Percentiles rank a stretch among this genome's conserved stretches.
Conservation (phyloP, 2,888 invertebrate species). For the Dicyrtoma fusca region DNA sequence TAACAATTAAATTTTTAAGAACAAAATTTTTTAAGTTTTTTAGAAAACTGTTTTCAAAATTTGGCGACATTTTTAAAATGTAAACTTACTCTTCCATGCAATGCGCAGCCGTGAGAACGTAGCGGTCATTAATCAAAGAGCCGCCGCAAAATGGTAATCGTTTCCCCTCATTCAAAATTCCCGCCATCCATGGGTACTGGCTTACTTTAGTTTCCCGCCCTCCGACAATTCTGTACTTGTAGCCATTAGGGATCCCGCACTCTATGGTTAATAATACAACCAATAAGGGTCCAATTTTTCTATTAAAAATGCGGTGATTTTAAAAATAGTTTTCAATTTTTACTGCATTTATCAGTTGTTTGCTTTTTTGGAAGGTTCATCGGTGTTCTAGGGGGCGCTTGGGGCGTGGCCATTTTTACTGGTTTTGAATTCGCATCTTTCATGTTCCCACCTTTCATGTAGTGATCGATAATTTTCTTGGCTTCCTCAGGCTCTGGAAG, state of each 20-base stretch:
- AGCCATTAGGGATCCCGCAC: conserved; percentile 50
- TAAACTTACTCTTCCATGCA: conserved; percentile 73
- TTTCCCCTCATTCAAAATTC: conserved; percentile 46
- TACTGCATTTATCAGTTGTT: conserved; percentile 43
- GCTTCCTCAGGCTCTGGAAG: too few relatives aligned
- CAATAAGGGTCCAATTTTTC: too few relatives aligned
- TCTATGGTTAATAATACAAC: conserved; percentile 42
- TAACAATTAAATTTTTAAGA: background rate
- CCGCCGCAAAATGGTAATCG: conserved; percentile 77
- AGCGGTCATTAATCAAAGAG: conserved; percentile 70
- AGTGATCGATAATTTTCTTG: too few relatives aligned
- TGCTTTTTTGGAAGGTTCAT: conserved; percentile 43
- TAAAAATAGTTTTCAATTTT: too few relatives aligned
- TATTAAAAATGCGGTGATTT: too few relatives aligned
- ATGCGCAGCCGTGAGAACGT: conserved; percentile 77
- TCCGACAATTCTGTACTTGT: conserved; percentile 50
- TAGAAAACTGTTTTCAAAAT: too few relatives aligned
- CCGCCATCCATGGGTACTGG: conserved; percentile 56
- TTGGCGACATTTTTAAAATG: background rate
- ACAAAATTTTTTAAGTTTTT: too few relatives aligned
- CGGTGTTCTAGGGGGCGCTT: background rate
- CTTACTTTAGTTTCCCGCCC: conserved; percentile 49
- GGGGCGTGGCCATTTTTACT: too few relatives aligned
- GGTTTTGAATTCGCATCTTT: too few relatives aligned
- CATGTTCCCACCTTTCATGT: too few relatives aligned